These are phyloP conservation scores for Leptopilina syphax DNA, from an alignment of 2,888 invertebrate species.

Conservation along the genomic window DNA sequence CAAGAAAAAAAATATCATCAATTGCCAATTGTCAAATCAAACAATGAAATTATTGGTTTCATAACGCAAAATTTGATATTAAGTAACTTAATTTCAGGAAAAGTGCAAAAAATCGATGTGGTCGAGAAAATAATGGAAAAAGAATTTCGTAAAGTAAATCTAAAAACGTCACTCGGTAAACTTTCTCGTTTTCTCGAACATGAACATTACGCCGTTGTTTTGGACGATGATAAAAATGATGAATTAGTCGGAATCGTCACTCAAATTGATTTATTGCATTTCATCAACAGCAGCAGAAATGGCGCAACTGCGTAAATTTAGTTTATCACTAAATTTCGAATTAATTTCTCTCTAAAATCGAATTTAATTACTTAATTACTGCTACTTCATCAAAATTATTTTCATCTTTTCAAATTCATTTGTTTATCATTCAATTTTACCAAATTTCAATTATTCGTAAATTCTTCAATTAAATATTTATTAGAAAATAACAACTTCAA, in stretches of 20 bases:
- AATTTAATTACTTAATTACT: neutral
- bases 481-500: too few species aligned
- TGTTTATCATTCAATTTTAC: too few species aligned
- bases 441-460: too few species aligned
- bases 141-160: slow-evolving; percentile 84
- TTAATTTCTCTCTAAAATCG: neutral
- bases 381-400: too few species aligned
- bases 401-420: too few species aligned
- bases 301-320: neutral
- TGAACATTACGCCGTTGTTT: slow-evolving; percentile 86
- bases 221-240: slow-evolving; percentile 76
- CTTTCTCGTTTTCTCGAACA: slow-evolving; percentile 89
- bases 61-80: slow-evolving; percentile 85
- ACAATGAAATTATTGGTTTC: slow-evolving; percentile 80
- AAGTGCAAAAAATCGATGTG: slow-evolving; percentile 80
- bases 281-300: slow-evolving; percentile 41
- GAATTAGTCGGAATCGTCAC: slow-evolving; percentile 83
- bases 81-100: slow-evolving; percentile 82
- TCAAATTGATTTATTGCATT: slow-evolving; percentile 45
- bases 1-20: slow-evolving; percentile 83
- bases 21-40: slow-evolving; percentile 81
- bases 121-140: slow-evolving; percentile 84
- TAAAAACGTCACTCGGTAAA: slow-evolving; percentile 83
- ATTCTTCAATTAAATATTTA: too few species aligned
- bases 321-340: neutral